Percentiles rank a stretch among this genome's conserved stretches.
Conservation (phyloP, 1,140 invertebrate genomes). For the Metaphire vulgaris region DNA sequence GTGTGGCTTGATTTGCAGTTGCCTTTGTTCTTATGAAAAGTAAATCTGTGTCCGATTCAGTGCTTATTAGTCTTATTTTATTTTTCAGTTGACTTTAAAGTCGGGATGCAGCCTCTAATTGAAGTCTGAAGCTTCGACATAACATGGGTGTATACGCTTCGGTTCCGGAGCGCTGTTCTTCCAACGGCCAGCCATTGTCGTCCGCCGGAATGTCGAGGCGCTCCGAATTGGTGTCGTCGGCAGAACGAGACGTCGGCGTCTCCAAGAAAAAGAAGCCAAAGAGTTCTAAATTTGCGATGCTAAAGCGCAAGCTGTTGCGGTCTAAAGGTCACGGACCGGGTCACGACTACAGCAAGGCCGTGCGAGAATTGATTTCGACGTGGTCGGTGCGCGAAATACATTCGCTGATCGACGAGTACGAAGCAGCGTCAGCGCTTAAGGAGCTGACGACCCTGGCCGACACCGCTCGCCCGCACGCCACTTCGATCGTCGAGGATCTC, state of each 20-base stretch:
- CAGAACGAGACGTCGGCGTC: conserved; percentile 37
- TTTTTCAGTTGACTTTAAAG: too few species aligned
- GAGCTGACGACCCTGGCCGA: conserved; percentile 82
- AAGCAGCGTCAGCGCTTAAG: conserved; percentile 75
- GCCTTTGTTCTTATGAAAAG: too few species aligned
- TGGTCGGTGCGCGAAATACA: conserved; percentile 77
- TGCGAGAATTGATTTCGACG: conserved; percentile 71
- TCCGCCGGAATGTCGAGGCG: conserved; percentile 5
- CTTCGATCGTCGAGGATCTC: conserved; percentile 77
- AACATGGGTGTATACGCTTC: neutral
- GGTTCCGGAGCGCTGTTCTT: neutral
- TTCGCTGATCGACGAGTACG: conserved; percentile 80
- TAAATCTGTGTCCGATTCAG: too few species aligned
- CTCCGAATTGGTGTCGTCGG: conserved; percentile 26
- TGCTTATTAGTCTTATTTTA: too few species aligned
- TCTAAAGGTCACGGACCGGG: conserved; percentile 68
- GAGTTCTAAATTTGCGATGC: conserved; percentile 71
- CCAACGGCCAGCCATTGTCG: neutral
- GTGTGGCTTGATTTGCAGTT: too few species aligned
- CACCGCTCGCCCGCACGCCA: conserved; percentile 76
- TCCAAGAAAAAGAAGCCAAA: conserved; percentile 66
- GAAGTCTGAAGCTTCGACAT: too few species aligned
- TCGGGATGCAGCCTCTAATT: too few species aligned
- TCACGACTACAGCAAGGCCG: conserved; percentile 77
- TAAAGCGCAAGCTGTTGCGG: conserved; percentile 72